Evolutionary conservation across 2,888 invertebrate genomes (phyloP), one percentile per base, ranked within the genome.

Genomic region (Eupithecia subumbrata): DNA sequence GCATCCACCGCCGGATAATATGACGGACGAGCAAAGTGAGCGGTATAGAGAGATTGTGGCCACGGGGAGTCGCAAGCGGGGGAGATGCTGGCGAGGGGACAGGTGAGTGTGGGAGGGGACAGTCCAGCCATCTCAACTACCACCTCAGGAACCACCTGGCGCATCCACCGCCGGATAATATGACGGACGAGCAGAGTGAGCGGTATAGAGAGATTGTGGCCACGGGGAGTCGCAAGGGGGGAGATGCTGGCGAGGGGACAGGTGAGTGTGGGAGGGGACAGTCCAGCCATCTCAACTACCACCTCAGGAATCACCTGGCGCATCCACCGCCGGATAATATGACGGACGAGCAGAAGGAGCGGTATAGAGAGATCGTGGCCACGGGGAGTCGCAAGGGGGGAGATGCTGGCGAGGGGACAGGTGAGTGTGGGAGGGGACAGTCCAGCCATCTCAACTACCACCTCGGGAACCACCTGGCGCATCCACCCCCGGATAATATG

Each of bases 41-140:
- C 90, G 89, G 72, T 92, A 90, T 63, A 80, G 84, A 0, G 45
- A 56, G 56, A 56, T 56, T 8, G 56, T 56, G 56, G 22, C n/a
- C 22, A n/a, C 22, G 63, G n/a, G 30, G 63, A 30, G 14, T 25
- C 25, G 63, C 16, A 52, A 2, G 52, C n/a, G 63, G 30, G 9
- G 30, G 64, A 16, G 34, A 12, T 8, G 1, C 64, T 12, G 63
- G 63, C 22, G 12, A 16, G 56, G 56, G 22, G 60, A 25, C 60
- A 60, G 60, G 60, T 60, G 60, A 52, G 52, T 52, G 48, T 18
- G 43, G 14, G 43, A 14, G 43, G 14, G 43, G 43, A 43, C 95
- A 95, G 72, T 90, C 91, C 81, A 92, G 91, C 56, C 95, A 95
- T 71, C 75, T 95, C 0, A 95, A 93, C 76, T 94, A 93, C 25